These are phyloP conservation scores for Phyllopteryx taeniolatus DNA, from an alignment of 2,113 vertebrate genomes.

Conservation along the genomic window DNA sequence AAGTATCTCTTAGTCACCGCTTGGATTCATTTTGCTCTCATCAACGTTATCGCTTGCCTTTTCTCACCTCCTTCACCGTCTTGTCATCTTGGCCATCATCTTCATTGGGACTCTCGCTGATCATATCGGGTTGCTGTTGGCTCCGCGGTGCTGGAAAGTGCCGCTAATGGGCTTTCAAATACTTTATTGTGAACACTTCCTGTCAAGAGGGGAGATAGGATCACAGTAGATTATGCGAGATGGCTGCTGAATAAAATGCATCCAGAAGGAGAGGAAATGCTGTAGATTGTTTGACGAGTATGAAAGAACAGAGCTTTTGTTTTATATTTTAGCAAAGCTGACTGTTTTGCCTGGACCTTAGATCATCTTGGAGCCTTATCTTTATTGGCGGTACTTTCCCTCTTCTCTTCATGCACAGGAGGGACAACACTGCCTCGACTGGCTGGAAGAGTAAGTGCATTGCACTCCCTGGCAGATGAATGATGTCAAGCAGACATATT, in stretches of 20 bases:
- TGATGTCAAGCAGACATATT: slow-evolving; percentile 75
- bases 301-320: not conserved
- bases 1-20: slow-evolving; percentile 30
- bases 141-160: slow-evolving; percentile 38
- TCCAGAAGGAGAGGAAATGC: slow-evolving; percentile 30
- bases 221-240: slow-evolving; percentile 51
- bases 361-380: not conserved
- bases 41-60: slow-evolving; percentile 41
- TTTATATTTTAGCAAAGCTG: slow-evolving; percentile 14
- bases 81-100: slow-evolving; percentile 57
- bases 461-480: slow-evolving; percentile 67
- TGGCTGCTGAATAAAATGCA: slow-evolving; percentile 37
- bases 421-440: slow-evolving; percentile 64
- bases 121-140: slow-evolving; percentile 51
- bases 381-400: slow-evolving; percentile 12
- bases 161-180: slow-evolving; percentile 61
- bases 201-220: slow-evolving; percentile 56
- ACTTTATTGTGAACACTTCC: slow-evolving; percentile 56
- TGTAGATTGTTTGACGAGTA: not conserved
- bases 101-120: slow-evolving; percentile 55
- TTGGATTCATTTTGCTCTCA: slow-evolving; percentile 63
- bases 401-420: slow-evolving; percentile 24
- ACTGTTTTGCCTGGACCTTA: not conserved
- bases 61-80: slow-evolving; percentile 40
- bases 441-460: slow-evolving; percentile 49